phyloP scores from a whole-genome alignment of 2,797 vertebrate genomes.

The Hafferia zeledoni region DNA sequence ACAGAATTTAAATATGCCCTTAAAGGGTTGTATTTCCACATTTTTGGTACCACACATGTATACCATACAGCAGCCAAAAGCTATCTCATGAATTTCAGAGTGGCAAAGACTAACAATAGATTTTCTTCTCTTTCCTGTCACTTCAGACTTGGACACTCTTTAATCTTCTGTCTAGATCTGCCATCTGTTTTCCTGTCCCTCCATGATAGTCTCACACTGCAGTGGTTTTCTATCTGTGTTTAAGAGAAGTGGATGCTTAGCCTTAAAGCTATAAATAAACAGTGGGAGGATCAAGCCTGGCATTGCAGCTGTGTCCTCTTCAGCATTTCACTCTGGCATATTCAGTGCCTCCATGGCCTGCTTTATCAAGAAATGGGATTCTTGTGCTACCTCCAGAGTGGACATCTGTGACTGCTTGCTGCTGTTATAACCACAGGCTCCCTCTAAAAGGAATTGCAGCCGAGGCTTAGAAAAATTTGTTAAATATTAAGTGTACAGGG shows the following conservation, averaged over 20 bases:
- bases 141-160: background rate
- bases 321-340: background rate
- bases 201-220: background rate
- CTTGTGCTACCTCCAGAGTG: background rate
- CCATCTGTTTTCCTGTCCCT: background rate
- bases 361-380: background rate
- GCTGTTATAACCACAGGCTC: background rate
- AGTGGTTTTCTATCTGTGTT: background rate
- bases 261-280: slow-evolving; percentile 1
- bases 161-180: background rate
- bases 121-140: background rate
- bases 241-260: background rate
- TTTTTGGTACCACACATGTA: background rate
- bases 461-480: background rate
- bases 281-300: background rate
- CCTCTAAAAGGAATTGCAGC: background rate
- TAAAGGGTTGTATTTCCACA: background rate
- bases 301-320: background rate
- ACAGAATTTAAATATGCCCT: background rate
- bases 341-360: background rate
- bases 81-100: background rate
- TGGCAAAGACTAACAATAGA: background rate
- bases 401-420: background rate
- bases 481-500: background rate
- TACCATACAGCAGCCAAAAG: background rate